Conservation (phyloP, 1,140 invertebrate species). For the Cydia amplana region DNA sequence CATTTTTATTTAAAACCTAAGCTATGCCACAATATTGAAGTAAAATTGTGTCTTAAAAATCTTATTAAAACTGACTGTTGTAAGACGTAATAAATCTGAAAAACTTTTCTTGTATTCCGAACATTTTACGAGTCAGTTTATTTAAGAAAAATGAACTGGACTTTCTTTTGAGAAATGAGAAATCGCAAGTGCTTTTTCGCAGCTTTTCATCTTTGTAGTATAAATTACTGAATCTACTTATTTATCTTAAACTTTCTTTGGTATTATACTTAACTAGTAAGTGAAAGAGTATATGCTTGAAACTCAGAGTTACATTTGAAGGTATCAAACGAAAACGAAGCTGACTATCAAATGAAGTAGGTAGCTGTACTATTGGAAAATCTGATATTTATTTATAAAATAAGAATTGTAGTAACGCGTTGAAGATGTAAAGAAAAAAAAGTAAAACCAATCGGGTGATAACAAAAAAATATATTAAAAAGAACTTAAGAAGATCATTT, state of each 20-base stretch:
- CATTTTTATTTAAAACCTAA: background rate
- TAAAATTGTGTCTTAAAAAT: background rate
- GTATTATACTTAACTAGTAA: no score
- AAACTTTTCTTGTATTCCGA: conserved; percentile 5
- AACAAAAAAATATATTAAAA: no score
- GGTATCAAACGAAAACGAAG: no score
- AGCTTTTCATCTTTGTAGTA: background rate
- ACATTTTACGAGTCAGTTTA: conserved; percentile 5
- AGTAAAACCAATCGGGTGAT: no score
- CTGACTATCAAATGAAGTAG: no score
- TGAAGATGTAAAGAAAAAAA: no score
- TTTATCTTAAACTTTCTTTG: background rate
- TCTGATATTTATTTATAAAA: no score
- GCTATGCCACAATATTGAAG: background rate
- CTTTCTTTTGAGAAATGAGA: conserved; percentile 7
- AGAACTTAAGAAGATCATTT: no score
- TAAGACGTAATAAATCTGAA: conserved; percentile 14
- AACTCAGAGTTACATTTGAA: no score
- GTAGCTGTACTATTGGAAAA: no score
- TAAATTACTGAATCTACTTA: background rate
- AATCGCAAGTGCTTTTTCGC: background rate
- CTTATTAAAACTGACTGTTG: conserved; percentile 6
- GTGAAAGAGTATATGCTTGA: no score
- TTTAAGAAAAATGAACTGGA: background rate
- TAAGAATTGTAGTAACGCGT: no score